phyloP scores from a whole-genome alignment of 1,140 invertebrate genomes.

The Drosophila baimaii region DNA sequence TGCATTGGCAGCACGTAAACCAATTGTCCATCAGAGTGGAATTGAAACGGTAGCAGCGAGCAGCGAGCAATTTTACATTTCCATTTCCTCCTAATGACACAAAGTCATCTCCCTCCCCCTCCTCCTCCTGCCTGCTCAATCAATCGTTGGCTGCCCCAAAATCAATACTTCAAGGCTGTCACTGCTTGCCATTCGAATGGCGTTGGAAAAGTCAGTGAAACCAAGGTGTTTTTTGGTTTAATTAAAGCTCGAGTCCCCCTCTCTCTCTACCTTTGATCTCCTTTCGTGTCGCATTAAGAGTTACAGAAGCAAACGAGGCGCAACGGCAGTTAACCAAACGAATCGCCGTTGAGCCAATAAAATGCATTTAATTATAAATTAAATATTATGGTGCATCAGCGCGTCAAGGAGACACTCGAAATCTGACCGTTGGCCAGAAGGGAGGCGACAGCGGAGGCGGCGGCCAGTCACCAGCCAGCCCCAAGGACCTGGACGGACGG shows the following conservation, averaged over 20 bases:
- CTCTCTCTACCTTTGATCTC: constrained; percentile 1
- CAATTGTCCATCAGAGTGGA: constrained; percentile 31
- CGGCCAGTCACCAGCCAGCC: constrained; percentile 9
- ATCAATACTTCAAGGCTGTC: constrained; percentile 29
- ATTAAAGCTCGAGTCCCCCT: constrained; percentile 17
- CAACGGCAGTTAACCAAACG: no score
- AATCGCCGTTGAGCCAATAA: constrained; percentile 15
- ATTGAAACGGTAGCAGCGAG: constrained; percentile 12
- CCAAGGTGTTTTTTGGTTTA: constrained; percentile 9
- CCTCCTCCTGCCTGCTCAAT: no score
- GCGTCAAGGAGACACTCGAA: constrained; percentile 26
- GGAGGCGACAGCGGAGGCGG: no score
- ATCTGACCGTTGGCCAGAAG: constrained; percentile 31
- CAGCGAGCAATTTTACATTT: constrained; percentile 23
- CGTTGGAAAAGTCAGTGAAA: constrained; percentile 5
- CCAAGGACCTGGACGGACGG: constrained; percentile 4
- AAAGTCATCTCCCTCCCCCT: neutral
- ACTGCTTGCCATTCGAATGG: neutral
- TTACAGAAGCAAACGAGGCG: constrained; percentile 4
- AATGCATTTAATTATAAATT: constrained; percentile 62
- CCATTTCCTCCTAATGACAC: constrained; percentile 38
- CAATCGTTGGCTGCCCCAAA: constrained; percentile 2
- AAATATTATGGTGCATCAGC: constrained; percentile 54
- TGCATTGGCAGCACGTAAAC: constrained; percentile 43
- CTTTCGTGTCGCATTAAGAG: constrained; percentile 18